Percentiles rank a stretch among this genome's conserved stretches.
phyloP scores from a whole-genome alignment of 2,113 vertebrate genomes.

The Etia nguti region DNA sequence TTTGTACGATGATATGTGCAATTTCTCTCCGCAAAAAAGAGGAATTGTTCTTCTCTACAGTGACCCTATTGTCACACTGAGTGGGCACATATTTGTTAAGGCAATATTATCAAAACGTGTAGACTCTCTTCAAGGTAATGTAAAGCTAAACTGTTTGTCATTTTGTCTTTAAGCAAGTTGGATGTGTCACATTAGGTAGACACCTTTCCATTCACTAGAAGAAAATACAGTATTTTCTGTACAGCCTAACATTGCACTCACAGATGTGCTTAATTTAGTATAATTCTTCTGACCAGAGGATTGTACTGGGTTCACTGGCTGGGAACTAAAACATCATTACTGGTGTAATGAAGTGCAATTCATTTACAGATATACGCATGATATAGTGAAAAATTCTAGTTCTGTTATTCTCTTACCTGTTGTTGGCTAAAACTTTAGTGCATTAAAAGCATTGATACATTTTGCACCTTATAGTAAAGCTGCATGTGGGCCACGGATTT shows the following conservation, averaged over 20 bases:
- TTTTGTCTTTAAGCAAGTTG: background rate
- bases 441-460: background rate
- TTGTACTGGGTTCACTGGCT: background rate
- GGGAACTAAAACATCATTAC: background rate
- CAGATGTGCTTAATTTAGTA: background rate
- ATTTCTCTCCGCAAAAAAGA: background rate
- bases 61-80: background rate
- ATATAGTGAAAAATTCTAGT: background rate
- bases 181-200: background rate
- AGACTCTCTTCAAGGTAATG: background rate
- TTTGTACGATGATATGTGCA: background rate
- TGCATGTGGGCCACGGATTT: background rate
- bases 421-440: background rate
- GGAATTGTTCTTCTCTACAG: background rate
- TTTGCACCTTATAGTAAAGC: background rate
- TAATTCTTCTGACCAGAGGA: background rate
- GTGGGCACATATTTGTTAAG: background rate
- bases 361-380: background rate
- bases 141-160: background rate
- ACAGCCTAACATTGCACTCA: background rate
- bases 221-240: background rate
- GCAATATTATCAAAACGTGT: background rate
- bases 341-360: background rate
- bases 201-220: background rate
- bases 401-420: background rate